Percentiles rank a stretch among this genome's conserved stretches.
These are phyloP conservation scores for Ceratitis capitata DNA, from an alignment of 1,140 invertebrate genomes.

Conservation along the genomic window DNA sequence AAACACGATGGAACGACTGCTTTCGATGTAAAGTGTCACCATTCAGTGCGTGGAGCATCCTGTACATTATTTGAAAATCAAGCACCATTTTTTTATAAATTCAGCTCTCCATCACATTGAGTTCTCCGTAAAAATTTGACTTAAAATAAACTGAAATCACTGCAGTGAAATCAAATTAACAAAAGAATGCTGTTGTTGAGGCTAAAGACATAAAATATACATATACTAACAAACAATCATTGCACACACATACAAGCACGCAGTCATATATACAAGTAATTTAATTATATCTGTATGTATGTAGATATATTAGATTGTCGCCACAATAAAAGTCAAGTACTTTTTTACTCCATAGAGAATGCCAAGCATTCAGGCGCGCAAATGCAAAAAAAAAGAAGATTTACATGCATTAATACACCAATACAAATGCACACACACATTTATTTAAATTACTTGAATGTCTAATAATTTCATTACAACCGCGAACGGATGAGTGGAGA, in stretches of 20 bases:
- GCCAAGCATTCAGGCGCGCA: background rate
- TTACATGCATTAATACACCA: background rate
- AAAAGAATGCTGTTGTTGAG: too few species aligned
- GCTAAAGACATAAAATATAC: background rate
- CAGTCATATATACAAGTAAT: background rate
- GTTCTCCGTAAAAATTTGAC: background rate
- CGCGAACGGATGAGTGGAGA: background rate
- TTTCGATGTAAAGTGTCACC: too few species aligned
- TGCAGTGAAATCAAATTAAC: background rate
- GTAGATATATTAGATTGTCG: background rate
- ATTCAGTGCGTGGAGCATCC: too few species aligned
- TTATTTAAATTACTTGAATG: constrained; percentile 13
- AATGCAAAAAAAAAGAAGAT: background rate
- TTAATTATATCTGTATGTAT: background rate
- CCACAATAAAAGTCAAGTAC: constrained; percentile 5
- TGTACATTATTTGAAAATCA: too few species aligned
- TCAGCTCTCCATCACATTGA: background rate
- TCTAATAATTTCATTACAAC: constrained; percentile 18
- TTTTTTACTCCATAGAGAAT: background rate
- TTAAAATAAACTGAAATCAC: background rate
- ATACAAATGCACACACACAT: background rate
- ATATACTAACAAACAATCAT: background rate
- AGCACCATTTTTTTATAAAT: background rate
- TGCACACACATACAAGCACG: background rate
- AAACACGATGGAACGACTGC: too few species aligned